Percentiles rank a stretch among this genome's conserved stretches.
phyloP scores from a whole-genome alignment of 2,113 vertebrate species.

The Hiodon alosoides region DNA sequence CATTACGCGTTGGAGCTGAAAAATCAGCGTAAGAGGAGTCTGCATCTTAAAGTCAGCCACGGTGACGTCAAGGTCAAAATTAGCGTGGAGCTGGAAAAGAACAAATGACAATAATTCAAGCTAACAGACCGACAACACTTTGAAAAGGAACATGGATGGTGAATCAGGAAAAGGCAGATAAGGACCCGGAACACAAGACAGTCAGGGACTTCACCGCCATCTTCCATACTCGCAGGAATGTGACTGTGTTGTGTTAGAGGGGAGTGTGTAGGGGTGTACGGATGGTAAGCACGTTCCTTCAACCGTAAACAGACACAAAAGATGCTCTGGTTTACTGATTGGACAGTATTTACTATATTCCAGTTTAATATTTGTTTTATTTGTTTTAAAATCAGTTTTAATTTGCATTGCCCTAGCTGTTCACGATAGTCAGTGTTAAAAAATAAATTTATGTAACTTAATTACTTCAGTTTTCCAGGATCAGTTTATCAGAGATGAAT shows the following conservation, averaged over 20 bases:
- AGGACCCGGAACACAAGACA: not conserved
- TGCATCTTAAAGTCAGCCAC: no score
- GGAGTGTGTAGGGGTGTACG: not conserved
- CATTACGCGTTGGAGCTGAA: no score
- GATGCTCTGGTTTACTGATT: not conserved
- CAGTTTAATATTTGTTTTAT: not conserved
- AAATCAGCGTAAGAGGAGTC: no score
- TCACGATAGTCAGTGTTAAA: no score
- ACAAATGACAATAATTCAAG: slow-evolving; percentile 7
- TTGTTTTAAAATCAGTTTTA: not conserved
- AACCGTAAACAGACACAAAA: not conserved
- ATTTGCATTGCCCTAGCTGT: not conserved
- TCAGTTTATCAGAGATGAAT: no score
- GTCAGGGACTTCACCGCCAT: not conserved
- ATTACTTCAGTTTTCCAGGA: no score
- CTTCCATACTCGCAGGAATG: not conserved
- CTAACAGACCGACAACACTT: not conserved
- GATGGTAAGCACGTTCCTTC: not conserved
- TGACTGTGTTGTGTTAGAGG: not conserved
- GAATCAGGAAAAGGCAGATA: not conserved
- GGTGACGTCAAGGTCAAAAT: slow-evolving; percentile 48
- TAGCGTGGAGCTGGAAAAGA: slow-evolving; percentile 22
- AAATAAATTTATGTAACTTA: no score
- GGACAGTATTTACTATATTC: not conserved
- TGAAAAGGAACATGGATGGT: not conserved